Base-by-base conservation (phyloP, 1,140 invertebrate genomes). In the Riptortus pedestris region DNA sequence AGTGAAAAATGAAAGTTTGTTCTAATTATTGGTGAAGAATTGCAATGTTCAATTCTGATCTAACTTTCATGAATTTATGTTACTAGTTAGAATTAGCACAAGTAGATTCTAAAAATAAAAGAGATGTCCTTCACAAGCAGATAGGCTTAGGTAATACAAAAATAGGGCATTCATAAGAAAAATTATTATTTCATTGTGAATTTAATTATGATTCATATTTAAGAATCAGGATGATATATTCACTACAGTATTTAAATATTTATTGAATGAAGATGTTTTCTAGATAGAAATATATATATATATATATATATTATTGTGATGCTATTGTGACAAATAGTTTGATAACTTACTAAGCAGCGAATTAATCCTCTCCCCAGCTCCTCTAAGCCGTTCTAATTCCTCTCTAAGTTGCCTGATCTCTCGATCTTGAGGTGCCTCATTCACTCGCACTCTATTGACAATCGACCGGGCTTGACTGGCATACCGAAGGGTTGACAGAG, bases 391-490 rank as follows among this genome's bases (percentile, higher is more conserved):
- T 24, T 55, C 51, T 24, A 55, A 2, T 24, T 55, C 51, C 14
- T 55, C 51, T 7, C 51, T 18, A 4, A 55, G 51, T 5, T 24
- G 66, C 68, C 68, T 68, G 11, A 70, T 68, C 14, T 59, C 43
- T 47, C 60, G 67, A 20, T 70, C 67, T 27, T 70, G 67, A 31
- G 87, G 85, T 74, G 88, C 85, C 74, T 90, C 87, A 71, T 90
- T 90, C 61, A 90, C 80, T 66, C 82, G 79, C 16, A 87, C 83
- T 60, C 83, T 81, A 74, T 91, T 91, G 64, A 90, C 82, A 65
- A 96, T 96, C 63, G 88, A 87, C 71, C 93, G 84, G 0, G 93
- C 93, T 71, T 90, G 84, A 72, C 87, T 88, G 5, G 88, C 90
- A 72, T 93, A 94, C 16, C 92, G 79, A 33, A 94, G 78, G 0